Evolutionary conservation across 2,113 vertebrate genomes (phyloP).

Genomic region (Mormoops blainvillei): DNA sequence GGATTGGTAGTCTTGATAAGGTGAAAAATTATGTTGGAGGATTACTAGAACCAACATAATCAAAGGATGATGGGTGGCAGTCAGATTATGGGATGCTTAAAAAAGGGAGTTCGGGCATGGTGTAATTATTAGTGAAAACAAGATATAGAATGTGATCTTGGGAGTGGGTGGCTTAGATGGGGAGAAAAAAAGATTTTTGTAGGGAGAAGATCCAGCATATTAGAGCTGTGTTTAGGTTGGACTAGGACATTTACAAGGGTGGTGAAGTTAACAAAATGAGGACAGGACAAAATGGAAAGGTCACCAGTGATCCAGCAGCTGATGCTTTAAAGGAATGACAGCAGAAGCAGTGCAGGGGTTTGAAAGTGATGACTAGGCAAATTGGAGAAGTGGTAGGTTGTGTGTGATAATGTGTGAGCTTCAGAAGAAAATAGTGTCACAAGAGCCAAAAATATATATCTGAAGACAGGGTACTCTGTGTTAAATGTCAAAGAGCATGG

Average conservation of each 20-base stretch:
- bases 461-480: background rate
- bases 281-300: background rate
- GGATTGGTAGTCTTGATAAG: background rate
- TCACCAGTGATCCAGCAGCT: background rate
- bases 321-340: background rate
- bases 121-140: background rate
- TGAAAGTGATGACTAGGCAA: background rate
- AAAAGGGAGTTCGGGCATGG: background rate
- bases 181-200: background rate
- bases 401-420: background rate
- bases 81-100: background rate
- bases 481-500: background rate
- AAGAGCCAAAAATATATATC: background rate
- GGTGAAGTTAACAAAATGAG: background rate
- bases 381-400: background rate
- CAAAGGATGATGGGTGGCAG: background rate
- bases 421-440: background rate
- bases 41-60: background rate
- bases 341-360: background rate
- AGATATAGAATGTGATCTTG: background rate
- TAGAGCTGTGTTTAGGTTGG: background rate
- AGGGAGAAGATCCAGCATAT: background rate
- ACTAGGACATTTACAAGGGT: background rate
- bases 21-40: background rate
- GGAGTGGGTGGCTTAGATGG: background rate